These are phyloP conservation scores for Melanerpes aurifrons DNA, from an alignment of 2,113 vertebrate species.

Conservation along the genomic window DNA sequence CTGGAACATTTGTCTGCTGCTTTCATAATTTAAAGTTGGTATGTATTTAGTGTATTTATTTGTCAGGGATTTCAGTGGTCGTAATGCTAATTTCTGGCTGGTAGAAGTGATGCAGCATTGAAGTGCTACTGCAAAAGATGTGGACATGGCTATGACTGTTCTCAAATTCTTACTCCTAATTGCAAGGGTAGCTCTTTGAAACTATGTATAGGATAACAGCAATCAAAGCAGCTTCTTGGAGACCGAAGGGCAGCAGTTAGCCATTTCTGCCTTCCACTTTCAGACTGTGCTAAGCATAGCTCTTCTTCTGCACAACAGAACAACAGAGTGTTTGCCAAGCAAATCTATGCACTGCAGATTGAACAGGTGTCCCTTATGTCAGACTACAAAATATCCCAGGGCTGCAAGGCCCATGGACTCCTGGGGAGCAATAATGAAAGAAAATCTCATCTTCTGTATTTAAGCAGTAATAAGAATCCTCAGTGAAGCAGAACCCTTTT, in stretches of 20 bases:
- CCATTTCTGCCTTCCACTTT: constrained; percentile 30
- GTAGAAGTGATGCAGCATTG: background rate
- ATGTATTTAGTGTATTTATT: background rate
- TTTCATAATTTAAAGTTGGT: background rate
- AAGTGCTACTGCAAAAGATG: background rate
- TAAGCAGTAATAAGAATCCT: constrained; percentile 64
- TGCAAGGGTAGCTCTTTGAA: background rate
- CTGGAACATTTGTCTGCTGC: background rate
- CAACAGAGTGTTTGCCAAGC: background rate
- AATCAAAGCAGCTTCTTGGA: constrained; percentile 7
- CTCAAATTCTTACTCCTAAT: background rate
- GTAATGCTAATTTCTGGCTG: background rate
- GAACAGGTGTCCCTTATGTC: constrained; percentile 55
- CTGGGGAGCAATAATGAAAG: constrained; percentile 53
- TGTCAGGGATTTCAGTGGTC: background rate
- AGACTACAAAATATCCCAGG: constrained; percentile 25
- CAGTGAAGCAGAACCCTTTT: constrained; percentile 59
- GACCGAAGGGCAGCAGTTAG: constrained; percentile 38
- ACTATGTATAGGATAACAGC: background rate
- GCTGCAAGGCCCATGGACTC: constrained; percentile 39
- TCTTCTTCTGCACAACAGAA: background rate
- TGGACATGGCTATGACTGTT: background rate
- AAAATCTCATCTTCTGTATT: constrained; percentile 61
- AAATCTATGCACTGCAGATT: constrained; percentile 9
- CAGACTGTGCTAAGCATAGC: background rate